Base-by-base conservation (phyloP, 2,113 vertebrate genomes). In the Nycticorax nycticorax region DNA sequence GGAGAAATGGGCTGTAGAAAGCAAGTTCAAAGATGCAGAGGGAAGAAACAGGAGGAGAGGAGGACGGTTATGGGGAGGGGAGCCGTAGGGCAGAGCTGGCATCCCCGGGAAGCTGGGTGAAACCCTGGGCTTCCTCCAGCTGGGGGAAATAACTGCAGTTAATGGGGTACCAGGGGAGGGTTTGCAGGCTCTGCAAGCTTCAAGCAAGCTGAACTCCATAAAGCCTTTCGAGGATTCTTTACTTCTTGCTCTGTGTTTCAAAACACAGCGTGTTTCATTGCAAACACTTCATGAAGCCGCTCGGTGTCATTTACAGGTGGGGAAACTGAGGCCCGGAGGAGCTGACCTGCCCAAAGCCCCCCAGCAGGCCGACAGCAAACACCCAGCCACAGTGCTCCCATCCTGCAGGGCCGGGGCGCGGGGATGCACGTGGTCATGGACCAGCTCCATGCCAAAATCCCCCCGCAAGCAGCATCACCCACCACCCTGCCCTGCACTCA, bases 401-500 rank as follows among this genome's bases (percentile, higher is more conserved):
- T 1, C 26, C 63, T 28, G 10, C 67, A 21, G 35, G 8, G 11
- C 26, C 3, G n/a, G 74, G 30, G 12, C 12, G 20, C 60, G 33
- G 47, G 41, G 60, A 23, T 15, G 18, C 18, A 3, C 5, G 1
- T 71, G 63, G 32, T 22, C 72, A 27, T 2, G 66, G 47, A 17
- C 20, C 47, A 53, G 1, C 85, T 48, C 57, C 28, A 13, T 5
- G 8, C 20, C 26, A 30, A 14, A 60, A 14, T 14, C 7, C 10
- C 35, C 32, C 17, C 0, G 7, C n/a, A n/a, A 18, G 30, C 0
- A 1, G 10, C 33, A 30, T 15, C 71, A 1, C 73, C 56, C 59
- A 2, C 6, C 24, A 2, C 45, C 43, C 16, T 11, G 1, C 52
- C 2, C 1, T 3, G 9, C 53, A 1, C 17, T 5, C 35, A 7